Percentiles rank a stretch among this genome's conserved stretches.
phyloP scores from a whole-genome alignment of 2,113 vertebrate species.

The Malurus elegans region DNA sequence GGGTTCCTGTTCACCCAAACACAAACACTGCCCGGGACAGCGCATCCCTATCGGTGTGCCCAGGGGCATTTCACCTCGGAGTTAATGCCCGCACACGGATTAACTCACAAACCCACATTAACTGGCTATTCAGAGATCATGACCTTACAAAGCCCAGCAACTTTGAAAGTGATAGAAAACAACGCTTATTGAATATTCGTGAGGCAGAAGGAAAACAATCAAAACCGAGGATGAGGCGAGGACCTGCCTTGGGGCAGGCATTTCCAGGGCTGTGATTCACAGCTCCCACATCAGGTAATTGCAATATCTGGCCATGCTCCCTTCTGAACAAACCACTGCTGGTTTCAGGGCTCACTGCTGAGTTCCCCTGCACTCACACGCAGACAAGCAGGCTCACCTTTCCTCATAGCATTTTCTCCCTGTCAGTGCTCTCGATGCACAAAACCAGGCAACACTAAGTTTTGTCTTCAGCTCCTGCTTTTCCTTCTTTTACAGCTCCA shows the following conservation, averaged over 20 bases:
- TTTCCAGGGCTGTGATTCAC: not conserved
- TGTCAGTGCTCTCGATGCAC: not conserved
- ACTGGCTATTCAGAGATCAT: not conserved
- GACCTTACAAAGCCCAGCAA: not conserved
- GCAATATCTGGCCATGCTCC: not conserved
- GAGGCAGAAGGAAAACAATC: not conserved
- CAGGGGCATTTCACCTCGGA: not conserved
- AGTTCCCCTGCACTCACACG: not conserved
- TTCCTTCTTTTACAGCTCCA: not conserved
- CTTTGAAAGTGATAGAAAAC: not conserved
- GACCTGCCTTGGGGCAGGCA: not conserved
- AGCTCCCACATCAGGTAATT: not conserved
- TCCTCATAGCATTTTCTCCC: not conserved
- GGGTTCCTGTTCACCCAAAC: not conserved
- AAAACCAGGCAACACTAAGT: not conserved
- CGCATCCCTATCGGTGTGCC: not conserved
- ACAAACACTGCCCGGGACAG: rapidly evolving
- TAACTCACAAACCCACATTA: not conserved
- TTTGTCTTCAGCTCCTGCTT: not conserved
- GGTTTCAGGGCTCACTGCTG: not conserved
- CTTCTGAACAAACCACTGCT: not conserved
- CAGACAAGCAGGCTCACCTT: not conserved
- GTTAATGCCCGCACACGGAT: not conserved
- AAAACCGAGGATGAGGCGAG: not conserved
- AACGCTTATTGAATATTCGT: not conserved